These are phyloP conservation scores for Acholoe squamosa DNA, from an alignment of 2,888 invertebrate genomes.

Conservation along the genomic window DNA sequence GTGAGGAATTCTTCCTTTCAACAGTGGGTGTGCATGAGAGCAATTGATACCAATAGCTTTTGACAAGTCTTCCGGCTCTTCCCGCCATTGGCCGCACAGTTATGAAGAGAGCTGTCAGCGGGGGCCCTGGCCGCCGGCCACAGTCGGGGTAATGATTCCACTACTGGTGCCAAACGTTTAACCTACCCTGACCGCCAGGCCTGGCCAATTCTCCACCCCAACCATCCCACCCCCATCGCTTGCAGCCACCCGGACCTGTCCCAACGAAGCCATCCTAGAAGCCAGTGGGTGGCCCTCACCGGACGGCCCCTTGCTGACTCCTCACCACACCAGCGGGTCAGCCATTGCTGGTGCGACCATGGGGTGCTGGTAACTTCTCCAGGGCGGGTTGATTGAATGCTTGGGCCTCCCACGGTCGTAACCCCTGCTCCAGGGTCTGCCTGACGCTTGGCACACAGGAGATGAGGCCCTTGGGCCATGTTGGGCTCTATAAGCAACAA, in stretches of 20 bases:
- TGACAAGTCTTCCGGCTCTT: background rate
- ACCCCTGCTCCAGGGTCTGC: slow-evolving; percentile 18
- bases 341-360: background rate
- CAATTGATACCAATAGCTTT: slow-evolving; percentile 40
- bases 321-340: background rate
- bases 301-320: background rate
- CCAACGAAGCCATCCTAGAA: background rate
- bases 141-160: background rate
- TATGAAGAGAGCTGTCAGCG: slow-evolving; percentile 42
- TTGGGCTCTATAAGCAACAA: slow-evolving; percentile 20
- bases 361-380: background rate
- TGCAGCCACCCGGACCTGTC: background rate
- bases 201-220: background rate
- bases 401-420: background rate
- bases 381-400: slow-evolving; percentile 13
- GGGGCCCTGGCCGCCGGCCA: background rate
- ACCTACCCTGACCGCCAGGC: background rate
- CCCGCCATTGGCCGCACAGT: background rate
- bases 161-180: background rate
- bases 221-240: background rate
- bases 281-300: background rate
- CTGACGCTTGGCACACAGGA: slow-evolving; percentile 10
- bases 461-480: background rate
- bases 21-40: background rate
- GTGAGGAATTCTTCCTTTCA: background rate